phyloP scores from a whole-genome alignment of 2,797 vertebrate genomes.

The Neostethus bicornis region DNA sequence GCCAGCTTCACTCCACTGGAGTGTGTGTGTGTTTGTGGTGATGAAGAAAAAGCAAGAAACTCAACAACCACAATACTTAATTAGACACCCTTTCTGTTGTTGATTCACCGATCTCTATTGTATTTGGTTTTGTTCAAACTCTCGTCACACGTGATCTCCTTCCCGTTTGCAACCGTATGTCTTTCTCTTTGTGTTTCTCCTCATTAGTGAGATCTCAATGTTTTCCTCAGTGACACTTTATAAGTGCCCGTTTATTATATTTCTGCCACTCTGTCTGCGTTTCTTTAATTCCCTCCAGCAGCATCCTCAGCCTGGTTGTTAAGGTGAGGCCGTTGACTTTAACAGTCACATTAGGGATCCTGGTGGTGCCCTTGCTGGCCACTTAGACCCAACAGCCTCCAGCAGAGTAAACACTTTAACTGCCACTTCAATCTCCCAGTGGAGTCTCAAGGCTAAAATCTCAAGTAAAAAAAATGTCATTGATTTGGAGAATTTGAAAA shows the following conservation, averaged over 20 bases:
- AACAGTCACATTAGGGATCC: slow-evolving; percentile 51
- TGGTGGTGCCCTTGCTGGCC: slow-evolving; percentile 28
- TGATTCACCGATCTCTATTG: slow-evolving; percentile 15
- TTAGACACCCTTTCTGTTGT: slow-evolving; percentile 19
- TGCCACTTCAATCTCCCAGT: slow-evolving; percentile 28
- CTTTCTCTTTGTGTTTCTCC: neutral
- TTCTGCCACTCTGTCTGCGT: slow-evolving; percentile 7
- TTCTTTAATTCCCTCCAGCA: slow-evolving; percentile 5
- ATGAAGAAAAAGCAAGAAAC: slow-evolving; percentile 18
- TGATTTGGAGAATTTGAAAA: slow-evolving; percentile 21
- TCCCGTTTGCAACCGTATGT: neutral
- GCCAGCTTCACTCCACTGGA: slow-evolving; percentile 37
- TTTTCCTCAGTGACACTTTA: slow-evolving; percentile 7
- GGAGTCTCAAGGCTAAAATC: slow-evolving; percentile 14
- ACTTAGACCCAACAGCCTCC: slow-evolving; percentile 51
- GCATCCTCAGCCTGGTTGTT: slow-evolving; percentile 26
- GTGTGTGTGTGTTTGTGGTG: slow-evolving; percentile 19
- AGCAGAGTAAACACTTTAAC: slow-evolving; percentile 61
- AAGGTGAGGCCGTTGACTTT: slow-evolving; percentile 48
- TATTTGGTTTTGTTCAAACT: slow-evolving; percentile 20
- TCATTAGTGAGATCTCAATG: neutral
- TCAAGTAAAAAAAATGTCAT: slow-evolving; percentile 31
- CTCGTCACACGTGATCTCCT: slow-evolving; percentile 12
- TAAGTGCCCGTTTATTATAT: slow-evolving; percentile 13
- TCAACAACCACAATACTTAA: slow-evolving; percentile 13